Evolutionary conservation across 2,888 invertebrate genomes (phyloP), one percentile per base, ranked within the genome.

Genomic region (Euclidia mi): DNA sequence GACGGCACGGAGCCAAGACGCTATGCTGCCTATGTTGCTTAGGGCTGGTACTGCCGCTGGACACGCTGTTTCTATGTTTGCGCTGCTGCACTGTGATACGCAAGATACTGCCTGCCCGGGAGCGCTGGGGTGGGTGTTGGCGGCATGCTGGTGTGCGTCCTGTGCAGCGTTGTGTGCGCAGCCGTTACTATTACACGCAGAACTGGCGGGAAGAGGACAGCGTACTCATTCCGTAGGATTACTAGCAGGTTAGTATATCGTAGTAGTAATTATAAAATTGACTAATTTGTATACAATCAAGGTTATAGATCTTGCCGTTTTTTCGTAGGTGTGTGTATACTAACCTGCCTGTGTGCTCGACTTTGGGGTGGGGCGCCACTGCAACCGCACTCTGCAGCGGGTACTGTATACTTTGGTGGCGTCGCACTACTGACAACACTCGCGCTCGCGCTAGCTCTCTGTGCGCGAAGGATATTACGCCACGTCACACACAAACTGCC

Each of bases 131-230:
- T 96, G 96, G 78, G 96, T 96, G 43, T 97, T 97, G 95, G 94
- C 96, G 3, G 96, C 96, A 81, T 96, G 89, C 88, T 97, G 78
- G 95, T 96, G 81, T 90, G 90, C 96, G 10, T 96, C 96, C 0
- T 95, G 96, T 85, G 96, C 96, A 4, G 96, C 97, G 15, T 95
- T 97, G 63, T 95, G 97, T 58, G 96, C 97, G 34, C 96, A 96
- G 81, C 95, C 97, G 31, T 89, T 97, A 46, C 94, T 97, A 59
- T 95, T 97, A 64, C 97, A 96, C 71, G 96, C 96, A 0, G 96
- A 97, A 82, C 88, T 97, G 41, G 96, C 96, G 1, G 92, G 92
- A 3, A 95, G 96, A 38, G 85, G 95, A 53, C 95, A 96, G 70
- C 95, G 95, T 38, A 95, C 95, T 35, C 96, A 96, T 0, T 96